Conservation (phyloP, 2,797 vertebrate genomes). For the Paratrypauchen microcephalus region DNA sequence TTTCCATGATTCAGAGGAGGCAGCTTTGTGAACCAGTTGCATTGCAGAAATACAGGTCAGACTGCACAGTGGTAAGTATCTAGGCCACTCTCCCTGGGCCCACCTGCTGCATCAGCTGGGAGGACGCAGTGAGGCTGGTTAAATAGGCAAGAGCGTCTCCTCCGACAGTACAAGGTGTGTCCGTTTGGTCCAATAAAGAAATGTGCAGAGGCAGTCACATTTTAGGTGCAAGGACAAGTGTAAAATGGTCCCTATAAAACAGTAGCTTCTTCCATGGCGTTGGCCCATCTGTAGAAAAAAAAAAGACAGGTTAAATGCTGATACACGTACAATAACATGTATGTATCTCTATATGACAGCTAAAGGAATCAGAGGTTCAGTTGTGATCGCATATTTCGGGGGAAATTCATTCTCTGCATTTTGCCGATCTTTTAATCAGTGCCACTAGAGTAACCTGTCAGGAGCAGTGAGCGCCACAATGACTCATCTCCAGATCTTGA, state of each 20-base stretch:
- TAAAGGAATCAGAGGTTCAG: too few relatives aligned
- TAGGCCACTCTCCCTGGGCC: slow-evolving; percentile 56
- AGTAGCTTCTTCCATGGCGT: slow-evolving; percentile 95
- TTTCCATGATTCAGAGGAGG: slow-evolving; percentile 1
- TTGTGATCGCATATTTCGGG: too few relatives aligned
- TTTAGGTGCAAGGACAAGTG: neutral
- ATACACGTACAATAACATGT: too few relatives aligned
- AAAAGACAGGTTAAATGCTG: neutral
- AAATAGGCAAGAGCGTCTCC: slow-evolving; percentile 62
- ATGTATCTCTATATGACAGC: too few relatives aligned
- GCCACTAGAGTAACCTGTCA: too few relatives aligned
- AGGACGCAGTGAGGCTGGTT: slow-evolving; percentile 43
- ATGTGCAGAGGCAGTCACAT: slow-evolving; percentile 34
- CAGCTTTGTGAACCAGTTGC: slow-evolving; percentile 1
- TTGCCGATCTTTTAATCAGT: too few relatives aligned
- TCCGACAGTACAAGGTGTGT: slow-evolving; percentile 51
- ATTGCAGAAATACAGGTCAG: slow-evolving; percentile 39
- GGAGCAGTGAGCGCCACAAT: too few relatives aligned
- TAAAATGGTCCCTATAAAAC: slow-evolving; percentile 84
- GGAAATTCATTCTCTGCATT: too few relatives aligned
- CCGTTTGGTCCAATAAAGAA: slow-evolving; percentile 24
- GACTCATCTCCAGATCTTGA: too few relatives aligned
- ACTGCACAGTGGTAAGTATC: slow-evolving; percentile 52
- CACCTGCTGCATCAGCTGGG: slow-evolving; percentile 64
- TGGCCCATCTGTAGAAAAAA: slow-evolving; percentile 85